phyloP scores from a whole-genome alignment of 2,797 vertebrate species.

The Setipinna tenuifilis region DNA sequence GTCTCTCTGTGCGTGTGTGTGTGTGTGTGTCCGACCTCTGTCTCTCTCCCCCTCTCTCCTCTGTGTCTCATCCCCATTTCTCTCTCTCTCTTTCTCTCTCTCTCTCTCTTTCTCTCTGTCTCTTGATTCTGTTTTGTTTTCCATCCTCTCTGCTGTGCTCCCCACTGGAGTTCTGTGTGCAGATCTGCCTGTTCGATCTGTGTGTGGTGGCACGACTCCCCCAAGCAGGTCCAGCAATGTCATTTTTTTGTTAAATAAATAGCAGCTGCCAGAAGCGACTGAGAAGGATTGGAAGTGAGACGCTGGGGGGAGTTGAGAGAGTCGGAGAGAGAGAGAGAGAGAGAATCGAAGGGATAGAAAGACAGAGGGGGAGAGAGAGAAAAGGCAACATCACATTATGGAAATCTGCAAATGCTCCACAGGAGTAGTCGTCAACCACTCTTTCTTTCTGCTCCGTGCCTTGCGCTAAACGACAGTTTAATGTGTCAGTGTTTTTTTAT shows the following conservation, averaged over 20 bases:
- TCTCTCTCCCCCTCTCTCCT: not conserved
- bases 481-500: not conserved
- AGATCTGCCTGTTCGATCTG: not conserved
- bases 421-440: not conserved
- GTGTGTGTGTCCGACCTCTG: not conserved
- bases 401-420: no score
- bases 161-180: not conserved
- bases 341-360: not conserved
- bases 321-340: not conserved
- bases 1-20: constrained; percentile 7
- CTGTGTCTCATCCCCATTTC: not conserved
- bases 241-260: not conserved
- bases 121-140: not conserved
- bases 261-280: not conserved
- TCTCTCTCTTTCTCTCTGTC: not conserved
- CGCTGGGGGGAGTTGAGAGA: not conserved
- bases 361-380: not conserved
- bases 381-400: not conserved
- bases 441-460: not conserved
- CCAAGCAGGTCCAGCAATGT: not conserved
- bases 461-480: not conserved
- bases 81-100: constrained; percentile 5
- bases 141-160: not conserved
- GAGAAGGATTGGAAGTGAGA: not conserved
- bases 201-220: not conserved